phyloP scores from a whole-genome alignment of 1,140 invertebrate genomes.

The Panulirus ornatus region DNA sequence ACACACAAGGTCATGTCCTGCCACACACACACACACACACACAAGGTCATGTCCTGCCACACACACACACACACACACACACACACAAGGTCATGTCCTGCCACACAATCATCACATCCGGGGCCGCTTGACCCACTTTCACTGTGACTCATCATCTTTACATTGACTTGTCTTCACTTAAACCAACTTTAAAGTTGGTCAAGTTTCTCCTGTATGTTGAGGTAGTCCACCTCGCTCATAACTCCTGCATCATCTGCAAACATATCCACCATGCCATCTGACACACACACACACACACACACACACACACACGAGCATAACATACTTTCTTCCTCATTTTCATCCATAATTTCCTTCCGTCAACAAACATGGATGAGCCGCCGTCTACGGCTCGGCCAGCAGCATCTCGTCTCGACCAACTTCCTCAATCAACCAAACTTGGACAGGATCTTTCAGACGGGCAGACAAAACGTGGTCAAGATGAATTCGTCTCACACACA shows the following conservation, averaged over 20 bases:
- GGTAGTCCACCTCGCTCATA: background rate
- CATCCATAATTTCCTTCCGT: background rate
- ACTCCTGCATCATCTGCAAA: background rate
- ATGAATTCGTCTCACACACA: no score
- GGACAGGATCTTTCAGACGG: no score
- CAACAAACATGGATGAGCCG: background rate
- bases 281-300: slow-evolving; percentile 41
- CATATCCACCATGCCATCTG: background rate
- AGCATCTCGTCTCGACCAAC: background rate
- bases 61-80: slow-evolving; percentile 9
- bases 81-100: background rate
- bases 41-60: background rate
- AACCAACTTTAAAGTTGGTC: no score
- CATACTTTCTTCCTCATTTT: background rate
- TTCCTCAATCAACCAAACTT: background rate
- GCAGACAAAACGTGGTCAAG: no score
- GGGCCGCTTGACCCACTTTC: no score
- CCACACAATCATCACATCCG: no score
- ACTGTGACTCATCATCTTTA: no score
- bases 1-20: no score
- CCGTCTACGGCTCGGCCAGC: background rate
- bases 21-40: background rate
- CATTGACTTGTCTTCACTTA: no score
- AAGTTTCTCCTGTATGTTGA: no score
- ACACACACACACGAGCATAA: slow-evolving; percentile 20